Evolutionary conservation across 1,140 invertebrate genomes (phyloP), one percentile per base, ranked within the genome.

Genomic region (Ruditapes philippinarum): DNA sequence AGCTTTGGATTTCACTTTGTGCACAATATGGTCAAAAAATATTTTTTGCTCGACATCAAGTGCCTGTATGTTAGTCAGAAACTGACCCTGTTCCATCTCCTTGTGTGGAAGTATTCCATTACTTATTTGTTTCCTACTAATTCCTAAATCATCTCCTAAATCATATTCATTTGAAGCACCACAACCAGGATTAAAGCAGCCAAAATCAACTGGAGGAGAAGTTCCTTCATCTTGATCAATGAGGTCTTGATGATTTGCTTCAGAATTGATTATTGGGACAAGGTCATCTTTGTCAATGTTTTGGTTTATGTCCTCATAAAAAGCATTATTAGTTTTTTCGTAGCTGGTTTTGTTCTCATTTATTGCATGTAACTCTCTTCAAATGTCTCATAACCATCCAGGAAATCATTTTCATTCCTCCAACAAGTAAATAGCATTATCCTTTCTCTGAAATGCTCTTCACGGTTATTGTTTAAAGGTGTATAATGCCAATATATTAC

Each of bases 371-470:
- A 82, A 74, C 76, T 79, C 40, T 73, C 17, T 25, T 81, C 78
- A 88, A 76, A 81, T 11, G 60, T 22, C 33, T 36, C 36, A 82
- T 38, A 73, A 5, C 38, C 51, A 40, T 38, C 68, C 11, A 70
- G 19, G 22, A 89, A 38, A 82, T 83, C 73, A n/a, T 57, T 80
- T 31, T 65, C 49, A 60, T 82, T 22, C 17, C 87, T 19, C 87
- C 87, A 89, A n/a, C 9, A 25, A 40, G 51, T 57, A n/a, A 42
- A 89, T 31, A 89, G n/a, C 79, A 89, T 83, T n/a, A 89, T 1
- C 28, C 45, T 36, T 73, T 89, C 45, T 22, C 65, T 51, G 57
- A 76, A 89, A 83, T 76, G 38, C n/a, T 82, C 57, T 74, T 89
- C 80, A 33, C 51, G 40, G 54, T 89, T 54, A 31, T 57, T 9